phyloP scores from a whole-genome alignment of 2,888 invertebrate genomes.

The Agrotis puta region DNA sequence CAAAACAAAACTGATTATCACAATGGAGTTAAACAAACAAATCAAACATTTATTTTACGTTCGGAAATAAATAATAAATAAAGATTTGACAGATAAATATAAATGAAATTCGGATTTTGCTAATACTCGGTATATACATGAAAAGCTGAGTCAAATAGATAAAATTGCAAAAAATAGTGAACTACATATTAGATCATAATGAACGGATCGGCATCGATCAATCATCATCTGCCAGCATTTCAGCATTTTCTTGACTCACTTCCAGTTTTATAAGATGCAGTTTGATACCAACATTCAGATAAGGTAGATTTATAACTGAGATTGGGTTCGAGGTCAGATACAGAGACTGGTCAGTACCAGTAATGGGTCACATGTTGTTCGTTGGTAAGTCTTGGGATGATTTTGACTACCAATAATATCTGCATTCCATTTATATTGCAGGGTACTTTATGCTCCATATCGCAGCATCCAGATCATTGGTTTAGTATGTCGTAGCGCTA shows the following conservation, averaged over 20 bases:
- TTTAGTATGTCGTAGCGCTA: slow-evolving; percentile 46
- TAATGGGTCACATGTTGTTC: too few species aligned
- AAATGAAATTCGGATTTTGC: neutral
- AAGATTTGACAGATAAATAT: neutral
- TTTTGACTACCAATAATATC: too few species aligned
- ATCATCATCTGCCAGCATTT: neutral
- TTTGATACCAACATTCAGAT: neutral
- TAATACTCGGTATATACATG: neutral
- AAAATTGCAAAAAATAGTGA: neutral
- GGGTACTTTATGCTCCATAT: neutral
- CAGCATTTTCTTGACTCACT: neutral
- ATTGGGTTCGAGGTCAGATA: too few species aligned
- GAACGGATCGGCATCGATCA: too few species aligned
- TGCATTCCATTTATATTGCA: neutral
- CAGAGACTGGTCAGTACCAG: too few species aligned
- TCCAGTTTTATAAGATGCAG: neutral
- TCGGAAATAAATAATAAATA: neutral
- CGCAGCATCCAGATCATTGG: slow-evolving; percentile 7
- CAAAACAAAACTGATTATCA: neutral
- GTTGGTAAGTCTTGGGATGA: too few species aligned
- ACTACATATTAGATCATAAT: neutral
- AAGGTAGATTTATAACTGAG: too few species aligned
- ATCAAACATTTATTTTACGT: slow-evolving; percentile 15
- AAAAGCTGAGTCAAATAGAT: neutral
- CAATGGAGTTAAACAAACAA: slow-evolving; percentile 4